These are phyloP conservation scores for Eucera pruinosa DNA, from an alignment of 2,888 invertebrate species.

Conservation along the genomic window DNA sequence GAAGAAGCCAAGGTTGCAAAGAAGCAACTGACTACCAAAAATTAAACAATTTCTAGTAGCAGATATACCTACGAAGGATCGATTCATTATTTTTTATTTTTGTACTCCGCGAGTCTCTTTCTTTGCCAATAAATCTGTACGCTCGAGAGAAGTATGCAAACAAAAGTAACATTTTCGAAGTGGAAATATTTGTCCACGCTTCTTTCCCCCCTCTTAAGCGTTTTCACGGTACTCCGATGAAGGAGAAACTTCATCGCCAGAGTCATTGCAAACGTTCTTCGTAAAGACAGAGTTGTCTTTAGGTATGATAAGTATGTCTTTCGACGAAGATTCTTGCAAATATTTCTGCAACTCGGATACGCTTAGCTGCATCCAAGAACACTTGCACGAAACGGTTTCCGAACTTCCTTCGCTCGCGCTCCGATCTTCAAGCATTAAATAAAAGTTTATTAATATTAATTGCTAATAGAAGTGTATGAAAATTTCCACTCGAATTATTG, in stretches of 20 bases:
- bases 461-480: too few relatives aligned
- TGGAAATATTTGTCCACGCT: too few relatives aligned
- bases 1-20: not conserved
- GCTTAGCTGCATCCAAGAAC: conserved; percentile 43
- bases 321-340: conserved; percentile 26
- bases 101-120: conserved; percentile 14
- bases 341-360: conserved; percentile 27
- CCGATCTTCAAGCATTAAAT: conserved; percentile 1
- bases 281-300: not conserved
- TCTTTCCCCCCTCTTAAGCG: too few relatives aligned
- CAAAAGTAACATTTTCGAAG: too few relatives aligned
- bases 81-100: conserved; percentile 37
- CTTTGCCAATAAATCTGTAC: too few relatives aligned
- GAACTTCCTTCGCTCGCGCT: not conserved
- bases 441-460: too few relatives aligned
- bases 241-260: not conserved
- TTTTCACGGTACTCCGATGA: not conserved
- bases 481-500: too few relatives aligned
- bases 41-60: not conserved
- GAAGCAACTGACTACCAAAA: too few relatives aligned
- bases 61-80: not conserved
- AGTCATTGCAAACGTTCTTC: not conserved
- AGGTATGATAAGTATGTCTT: conserved; percentile 23
- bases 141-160: too few relatives aligned
- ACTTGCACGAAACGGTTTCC: conserved; percentile 23